Conservation (phyloP, 2,888 invertebrate species). For the Pedicia rivosa region DNA sequence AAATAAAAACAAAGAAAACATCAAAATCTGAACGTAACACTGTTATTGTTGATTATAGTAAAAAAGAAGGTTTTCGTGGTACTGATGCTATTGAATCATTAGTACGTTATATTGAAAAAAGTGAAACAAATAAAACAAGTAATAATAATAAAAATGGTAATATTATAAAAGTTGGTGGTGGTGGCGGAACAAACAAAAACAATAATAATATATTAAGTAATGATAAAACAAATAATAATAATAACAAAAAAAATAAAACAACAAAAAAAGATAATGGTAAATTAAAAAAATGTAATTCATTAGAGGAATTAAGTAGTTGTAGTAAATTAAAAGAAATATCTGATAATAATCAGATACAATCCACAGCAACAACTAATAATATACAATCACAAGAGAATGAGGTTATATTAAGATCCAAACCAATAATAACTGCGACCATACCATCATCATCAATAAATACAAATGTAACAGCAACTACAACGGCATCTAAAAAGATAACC, state of each 20-base stretch:
- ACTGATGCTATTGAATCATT: constrained; percentile 62
- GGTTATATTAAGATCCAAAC: constrained; percentile 7
- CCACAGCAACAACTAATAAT: constrained; percentile 4
- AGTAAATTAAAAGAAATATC: constrained; percentile 50
- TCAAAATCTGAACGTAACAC: constrained; percentile 36
- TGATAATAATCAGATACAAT: constrained; percentile 13
- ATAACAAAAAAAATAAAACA: constrained; percentile 4
- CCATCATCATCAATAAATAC: constrained; percentile 3
- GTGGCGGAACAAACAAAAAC: constrained; percentile 8
- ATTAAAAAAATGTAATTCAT: constrained; percentile 55
- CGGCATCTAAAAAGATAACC: constrained; percentile 6
- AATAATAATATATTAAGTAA: constrained; percentile 4
- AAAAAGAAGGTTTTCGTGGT: constrained; percentile 63
- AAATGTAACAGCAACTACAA: constrained; percentile 8
- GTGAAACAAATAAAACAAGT: constrained; percentile 6
- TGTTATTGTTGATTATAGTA: constrained; percentile 32
- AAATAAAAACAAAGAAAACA: constrained; percentile 42
- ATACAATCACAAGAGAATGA: constrained; percentile 2
- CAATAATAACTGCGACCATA: background rate
- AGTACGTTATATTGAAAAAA: constrained; percentile 61
- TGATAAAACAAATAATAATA: constrained; percentile 2
- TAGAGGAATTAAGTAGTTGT: constrained; percentile 61
- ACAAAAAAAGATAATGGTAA: constrained; percentile 23
- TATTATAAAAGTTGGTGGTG: constrained; percentile 13
- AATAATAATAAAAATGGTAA: constrained; percentile 18